These are phyloP conservation scores for Sandelia bainsii DNA, from an alignment of 2,797 vertebrate genomes.

Conservation along the genomic window DNA sequence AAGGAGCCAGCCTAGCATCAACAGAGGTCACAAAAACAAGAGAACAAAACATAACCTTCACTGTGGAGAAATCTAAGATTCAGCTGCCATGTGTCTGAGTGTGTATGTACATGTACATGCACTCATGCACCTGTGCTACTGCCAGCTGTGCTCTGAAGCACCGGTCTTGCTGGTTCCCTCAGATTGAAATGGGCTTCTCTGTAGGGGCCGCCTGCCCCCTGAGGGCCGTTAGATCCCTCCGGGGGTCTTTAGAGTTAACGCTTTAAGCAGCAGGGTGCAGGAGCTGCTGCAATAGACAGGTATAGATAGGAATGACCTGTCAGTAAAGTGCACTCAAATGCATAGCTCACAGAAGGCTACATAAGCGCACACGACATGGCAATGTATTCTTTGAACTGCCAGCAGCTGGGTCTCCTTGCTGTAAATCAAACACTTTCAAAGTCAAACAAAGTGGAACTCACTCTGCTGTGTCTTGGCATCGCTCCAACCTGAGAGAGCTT, in stretches of 20 bases:
- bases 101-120: background rate
- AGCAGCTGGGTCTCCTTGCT: slow-evolving; percentile 74
- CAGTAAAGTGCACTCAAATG: slow-evolving; percentile 44
- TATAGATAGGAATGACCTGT: slow-evolving; percentile 53
- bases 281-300: slow-evolving; percentile 31
- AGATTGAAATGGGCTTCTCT: slow-evolving; percentile 73
- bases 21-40: slow-evolving; percentile 52
- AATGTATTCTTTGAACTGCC: slow-evolving; percentile 74
- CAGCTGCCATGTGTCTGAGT: slow-evolving; percentile 20
- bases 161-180: slow-evolving; percentile 66
- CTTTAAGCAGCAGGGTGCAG: slow-evolving; percentile 42
- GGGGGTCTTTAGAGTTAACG: slow-evolving; percentile 61
- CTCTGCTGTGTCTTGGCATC: slow-evolving; percentile 73
- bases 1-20: slow-evolving; percentile 48
- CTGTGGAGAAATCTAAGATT: slow-evolving; percentile 55
- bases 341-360: slow-evolving; percentile 43
- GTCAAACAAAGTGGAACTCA: slow-evolving; percentile 82
- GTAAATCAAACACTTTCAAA: slow-evolving; percentile 83
- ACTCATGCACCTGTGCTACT: slow-evolving; percentile 58
- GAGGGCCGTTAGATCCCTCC: slow-evolving; percentile 68
- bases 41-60: slow-evolving; percentile 67
- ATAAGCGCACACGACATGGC: slow-evolving; percentile 36
- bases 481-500: slow-evolving; percentile 72
- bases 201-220: slow-evolving; percentile 59
- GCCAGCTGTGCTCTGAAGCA: slow-evolving; percentile 80